These are phyloP conservation scores for Delphinapterus leucas DNA, from an alignment of 2,113 vertebrate species.

Conservation along the genomic window DNA sequence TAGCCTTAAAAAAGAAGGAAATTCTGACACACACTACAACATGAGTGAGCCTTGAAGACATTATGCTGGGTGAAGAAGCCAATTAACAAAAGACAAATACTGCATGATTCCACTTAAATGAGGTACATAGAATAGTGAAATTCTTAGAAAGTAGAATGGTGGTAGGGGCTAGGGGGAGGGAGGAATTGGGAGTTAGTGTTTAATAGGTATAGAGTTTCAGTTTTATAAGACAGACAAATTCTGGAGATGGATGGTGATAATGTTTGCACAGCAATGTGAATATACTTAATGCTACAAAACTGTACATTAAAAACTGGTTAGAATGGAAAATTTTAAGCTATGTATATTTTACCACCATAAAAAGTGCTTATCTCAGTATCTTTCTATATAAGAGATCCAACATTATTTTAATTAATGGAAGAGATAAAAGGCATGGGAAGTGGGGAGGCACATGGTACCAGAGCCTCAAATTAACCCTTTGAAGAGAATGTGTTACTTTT, in stretches of 20 bases:
- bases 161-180: accelerated
- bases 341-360: background rate
- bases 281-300: background rate
- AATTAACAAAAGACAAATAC: background rate
- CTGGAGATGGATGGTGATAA: background rate
- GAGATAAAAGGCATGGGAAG: background rate
- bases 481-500: background rate
- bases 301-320: background rate
- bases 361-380: background rate
- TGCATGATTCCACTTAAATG: background rate
- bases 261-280: background rate
- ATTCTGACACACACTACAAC: background rate
- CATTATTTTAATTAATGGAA: background rate
- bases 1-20: background rate
- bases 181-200: background rate
- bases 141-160: background rate
- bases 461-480: background rate
- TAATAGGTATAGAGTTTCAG: background rate
- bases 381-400: background rate
- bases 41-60: background rate
- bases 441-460: background rate
- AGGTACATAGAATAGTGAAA: background rate
- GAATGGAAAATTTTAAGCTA: background rate
- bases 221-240: background rate
- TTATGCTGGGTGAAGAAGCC: background rate